Evolutionary conservation across 2,888 invertebrate genomes (phyloP).

Genomic region (Phragmatobia fuliginosa): DNA sequence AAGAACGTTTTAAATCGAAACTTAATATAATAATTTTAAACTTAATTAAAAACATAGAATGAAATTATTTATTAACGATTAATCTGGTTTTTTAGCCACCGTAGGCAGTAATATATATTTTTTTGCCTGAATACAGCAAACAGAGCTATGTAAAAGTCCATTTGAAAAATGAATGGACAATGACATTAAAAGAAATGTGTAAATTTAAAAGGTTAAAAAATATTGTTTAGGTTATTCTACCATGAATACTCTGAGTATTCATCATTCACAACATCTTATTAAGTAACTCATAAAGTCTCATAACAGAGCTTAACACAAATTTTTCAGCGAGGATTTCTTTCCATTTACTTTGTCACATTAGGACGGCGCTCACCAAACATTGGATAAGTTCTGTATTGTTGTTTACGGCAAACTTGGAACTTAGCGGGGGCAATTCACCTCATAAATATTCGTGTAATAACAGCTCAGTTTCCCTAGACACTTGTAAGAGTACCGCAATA

Average conservation of each 20-base stretch:
- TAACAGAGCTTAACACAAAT: constrained; percentile 68
- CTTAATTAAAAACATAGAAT: too few relatives aligned
- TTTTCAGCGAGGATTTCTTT: constrained; percentile 73
- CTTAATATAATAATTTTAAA: too few relatives aligned
- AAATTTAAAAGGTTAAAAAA: constrained; percentile 13
- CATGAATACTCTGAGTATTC: constrained; percentile 30
- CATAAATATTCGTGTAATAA: constrained; percentile 84
- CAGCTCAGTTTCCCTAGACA: constrained; percentile 83
- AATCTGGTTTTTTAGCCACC: too few relatives aligned
- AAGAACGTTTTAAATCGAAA: too few relatives aligned
- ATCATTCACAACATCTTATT: constrained; percentile 58
- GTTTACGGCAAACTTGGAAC: constrained; percentile 83
- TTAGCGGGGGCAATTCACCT: constrained; percentile 78
- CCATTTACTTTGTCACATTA: constrained; percentile 75
- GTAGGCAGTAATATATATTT: too few relatives aligned
- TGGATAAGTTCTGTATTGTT: constrained; percentile 83
- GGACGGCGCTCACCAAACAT: constrained; percentile 68
- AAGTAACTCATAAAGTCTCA: constrained; percentile 69
- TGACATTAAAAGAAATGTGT: not conserved
- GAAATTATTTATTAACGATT: too few relatives aligned
- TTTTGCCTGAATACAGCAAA: too few relatives aligned
- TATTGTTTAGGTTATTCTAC: constrained; percentile 31
- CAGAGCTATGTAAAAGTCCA: too few relatives aligned
- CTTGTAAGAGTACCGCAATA: constrained; percentile 81
- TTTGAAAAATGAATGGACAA: too few relatives aligned